phyloP scores from a whole-genome alignment of 2,888 invertebrate species.

The Apeira syringaria region DNA sequence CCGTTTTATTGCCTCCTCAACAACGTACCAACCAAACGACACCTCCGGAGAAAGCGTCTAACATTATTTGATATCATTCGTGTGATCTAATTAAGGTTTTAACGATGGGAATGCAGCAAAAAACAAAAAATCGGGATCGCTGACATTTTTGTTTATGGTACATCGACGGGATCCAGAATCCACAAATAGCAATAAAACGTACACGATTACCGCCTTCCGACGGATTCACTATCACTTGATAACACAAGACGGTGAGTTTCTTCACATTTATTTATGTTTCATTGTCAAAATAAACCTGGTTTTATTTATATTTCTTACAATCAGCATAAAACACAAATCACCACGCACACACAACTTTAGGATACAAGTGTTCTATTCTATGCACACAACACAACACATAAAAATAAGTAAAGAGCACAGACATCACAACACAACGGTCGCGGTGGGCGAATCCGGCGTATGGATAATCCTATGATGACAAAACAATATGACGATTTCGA shows the following conservation, averaged over 20 bases:
- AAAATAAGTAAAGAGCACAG: no score
- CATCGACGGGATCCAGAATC: constrained; percentile 81
- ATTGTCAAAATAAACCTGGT: constrained; percentile 76
- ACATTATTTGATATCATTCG: constrained; percentile 78
- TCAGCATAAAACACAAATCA: constrained; percentile 83
- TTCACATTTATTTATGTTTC: constrained; percentile 80
- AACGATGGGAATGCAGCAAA: constrained; percentile 78
- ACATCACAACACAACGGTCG: no score
- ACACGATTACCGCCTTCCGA: constrained; percentile 82
- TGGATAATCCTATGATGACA: no score
- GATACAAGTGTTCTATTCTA: no score
- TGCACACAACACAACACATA: constrained; percentile 81
- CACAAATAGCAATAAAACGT: constrained; percentile 82
- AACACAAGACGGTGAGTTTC: constrained; percentile 76
- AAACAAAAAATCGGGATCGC: constrained; percentile 84
- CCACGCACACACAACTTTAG: constrained; percentile 85
- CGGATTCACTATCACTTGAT: constrained; percentile 80
- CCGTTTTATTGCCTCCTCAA: constrained; percentile 69
- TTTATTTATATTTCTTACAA: constrained; percentile 79
- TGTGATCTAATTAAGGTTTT: constrained; percentile 78
- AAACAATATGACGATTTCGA: no score
- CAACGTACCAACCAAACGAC: constrained; percentile 53
- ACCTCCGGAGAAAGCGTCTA: constrained; percentile 68
- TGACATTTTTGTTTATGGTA: constrained; percentile 85
- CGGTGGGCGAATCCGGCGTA: no score